A percentile compares a stretch with the other conserved stretches of the same genome.
Evolutionary conservation across 2,797 vertebrate species (phyloP).

Genomic region (Mycteria americana): DNA sequence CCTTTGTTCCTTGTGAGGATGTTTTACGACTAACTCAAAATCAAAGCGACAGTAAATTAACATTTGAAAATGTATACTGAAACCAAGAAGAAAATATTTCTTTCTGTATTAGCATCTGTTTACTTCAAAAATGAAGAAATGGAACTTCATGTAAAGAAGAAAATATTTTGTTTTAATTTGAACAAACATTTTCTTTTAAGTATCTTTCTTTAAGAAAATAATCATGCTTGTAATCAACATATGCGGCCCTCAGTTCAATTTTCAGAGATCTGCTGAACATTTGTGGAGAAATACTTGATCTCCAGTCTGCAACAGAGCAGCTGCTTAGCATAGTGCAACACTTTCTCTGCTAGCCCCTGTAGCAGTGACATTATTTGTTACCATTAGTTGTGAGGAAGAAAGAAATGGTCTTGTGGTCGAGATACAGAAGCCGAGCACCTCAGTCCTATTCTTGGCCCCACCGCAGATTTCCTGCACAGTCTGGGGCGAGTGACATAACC

Average conservation of each 20-base stretch:
- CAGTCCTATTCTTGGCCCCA: not conserved
- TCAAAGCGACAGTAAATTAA: not conserved
- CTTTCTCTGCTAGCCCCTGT: not conserved
- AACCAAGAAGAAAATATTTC: not conserved
- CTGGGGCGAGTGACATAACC: not conserved
- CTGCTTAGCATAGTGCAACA: not conserved
- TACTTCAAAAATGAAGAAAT: not conserved
- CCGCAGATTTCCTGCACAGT: not conserved
- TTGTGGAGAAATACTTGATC: not conserved
- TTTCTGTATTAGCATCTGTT: not conserved
- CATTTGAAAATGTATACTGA: not conserved
- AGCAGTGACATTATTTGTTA: not conserved
- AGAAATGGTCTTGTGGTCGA: not conserved
- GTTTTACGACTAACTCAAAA: not conserved
- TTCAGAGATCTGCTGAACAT: not conserved
- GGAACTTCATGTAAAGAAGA: not conserved
- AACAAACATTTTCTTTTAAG: not conserved
- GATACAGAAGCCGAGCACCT: not conserved
- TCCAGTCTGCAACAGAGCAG: not conserved
- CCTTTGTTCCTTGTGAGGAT: not conserved
- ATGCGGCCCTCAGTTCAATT: not conserved
- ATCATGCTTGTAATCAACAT: not conserved
- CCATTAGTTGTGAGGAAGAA: not conserved
- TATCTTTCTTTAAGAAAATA: not conserved
- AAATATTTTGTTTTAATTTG: not conserved